Conservation (phyloP, 2,888 invertebrate species). For the Spicauda simplicius region DNA sequence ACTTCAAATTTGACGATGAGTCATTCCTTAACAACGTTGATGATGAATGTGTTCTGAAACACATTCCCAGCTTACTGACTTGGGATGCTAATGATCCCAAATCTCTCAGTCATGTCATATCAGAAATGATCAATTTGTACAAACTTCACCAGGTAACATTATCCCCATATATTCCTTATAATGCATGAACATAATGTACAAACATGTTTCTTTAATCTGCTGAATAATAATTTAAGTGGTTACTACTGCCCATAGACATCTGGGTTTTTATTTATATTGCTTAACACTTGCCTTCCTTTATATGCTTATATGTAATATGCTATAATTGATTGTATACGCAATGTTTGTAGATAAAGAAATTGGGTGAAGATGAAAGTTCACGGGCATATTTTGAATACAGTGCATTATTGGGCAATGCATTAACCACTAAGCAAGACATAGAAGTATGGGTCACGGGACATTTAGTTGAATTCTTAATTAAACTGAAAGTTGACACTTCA, state of each 20-base stretch:
- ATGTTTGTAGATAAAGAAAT: slow-evolving; percentile 71
- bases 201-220: too few relatives aligned
- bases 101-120: slow-evolving; percentile 85
- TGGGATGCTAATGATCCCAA: slow-evolving; percentile 87
- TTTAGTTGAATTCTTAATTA: slow-evolving; percentile 86
- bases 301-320: too few relatives aligned
- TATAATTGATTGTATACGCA: not conserved
- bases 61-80: slow-evolving; percentile 85
- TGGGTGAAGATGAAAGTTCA: slow-evolving; percentile 81
- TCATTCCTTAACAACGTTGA: slow-evolving; percentile 86
- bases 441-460: slow-evolving; percentile 87
- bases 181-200: not conserved
- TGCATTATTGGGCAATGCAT: slow-evolving; percentile 82
- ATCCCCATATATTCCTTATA: not conserved
- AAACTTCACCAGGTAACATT: slow-evolving; percentile 86
- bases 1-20: slow-evolving; percentile 90
- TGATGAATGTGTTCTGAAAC: slow-evolving; percentile 75
- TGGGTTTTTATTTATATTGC: not conserved
- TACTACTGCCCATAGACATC: too few relatives aligned
- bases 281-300: not conserved
- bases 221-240: too few relatives aligned
- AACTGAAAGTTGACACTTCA: slow-evolving; percentile 86
- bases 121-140: slow-evolving; percentile 86
- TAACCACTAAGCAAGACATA: slow-evolving; percentile 84
- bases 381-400: slow-evolving; percentile 87